phyloP scores from a whole-genome alignment of 2,113 vertebrate species.

The Micromys minutus region DNA sequence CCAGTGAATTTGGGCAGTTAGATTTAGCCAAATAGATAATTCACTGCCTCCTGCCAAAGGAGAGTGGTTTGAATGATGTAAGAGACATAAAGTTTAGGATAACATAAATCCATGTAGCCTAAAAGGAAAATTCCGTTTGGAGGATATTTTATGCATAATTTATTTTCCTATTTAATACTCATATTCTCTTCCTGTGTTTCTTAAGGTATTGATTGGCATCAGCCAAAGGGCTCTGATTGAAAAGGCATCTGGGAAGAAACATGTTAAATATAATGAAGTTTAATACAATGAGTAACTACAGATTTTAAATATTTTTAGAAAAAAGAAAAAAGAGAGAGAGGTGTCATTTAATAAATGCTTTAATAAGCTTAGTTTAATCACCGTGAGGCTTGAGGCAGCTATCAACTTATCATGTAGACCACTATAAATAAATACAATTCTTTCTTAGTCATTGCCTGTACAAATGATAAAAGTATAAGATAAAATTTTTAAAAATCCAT shows the following conservation, averaged over 20 bases:
- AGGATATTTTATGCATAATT: slow-evolving; percentile 15
- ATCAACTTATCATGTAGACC: background rate
- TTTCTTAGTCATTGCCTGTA: background rate
- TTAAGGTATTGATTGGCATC: background rate
- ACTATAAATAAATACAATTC: background rate
- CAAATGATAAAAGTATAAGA: background rate
- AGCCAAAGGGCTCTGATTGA: background rate
- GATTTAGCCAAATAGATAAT: slow-evolving; percentile 41
- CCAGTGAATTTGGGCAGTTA: slow-evolving; percentile 46
- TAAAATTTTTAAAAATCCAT: background rate
- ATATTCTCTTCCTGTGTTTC: background rate
- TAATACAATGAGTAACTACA: background rate
- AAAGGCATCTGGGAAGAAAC: slow-evolving; percentile 9
- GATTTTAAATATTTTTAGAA: background rate
- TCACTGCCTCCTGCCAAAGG: slow-evolving; percentile 3
- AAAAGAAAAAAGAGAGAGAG: background rate
- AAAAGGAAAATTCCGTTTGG: slow-evolving; percentile 53
- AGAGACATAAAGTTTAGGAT: background rate
- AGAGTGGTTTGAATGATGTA: background rate
- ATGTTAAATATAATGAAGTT: background rate
- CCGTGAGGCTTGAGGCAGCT: background rate
- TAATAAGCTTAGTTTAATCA: background rate
- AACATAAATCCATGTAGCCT: background rate
- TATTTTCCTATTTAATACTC: slow-evolving; percentile 18
- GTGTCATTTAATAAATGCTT: background rate